Base-by-base conservation (phyloP, 2,797 vertebrate species). In the Diglossa cyanea region DNA sequence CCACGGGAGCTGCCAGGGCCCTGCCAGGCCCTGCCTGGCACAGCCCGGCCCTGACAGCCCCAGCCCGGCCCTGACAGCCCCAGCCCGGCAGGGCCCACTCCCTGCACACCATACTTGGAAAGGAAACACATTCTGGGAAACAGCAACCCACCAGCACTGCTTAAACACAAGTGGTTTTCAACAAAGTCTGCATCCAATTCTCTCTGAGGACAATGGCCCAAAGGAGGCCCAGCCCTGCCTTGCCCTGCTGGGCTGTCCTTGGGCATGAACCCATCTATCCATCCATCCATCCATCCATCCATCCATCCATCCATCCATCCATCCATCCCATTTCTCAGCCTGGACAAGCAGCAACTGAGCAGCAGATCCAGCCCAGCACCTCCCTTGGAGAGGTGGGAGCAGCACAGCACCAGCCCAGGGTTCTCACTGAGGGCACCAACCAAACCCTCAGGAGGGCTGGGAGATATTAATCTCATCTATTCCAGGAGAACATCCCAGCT, bases 381-480 rank as follows among this genome's bases (percentile, higher is more conserved):
- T 12, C 37, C 47, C 67, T 37, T 5, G 33, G 13, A 45, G 26
- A n/a, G 6, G 1, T 3, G 40, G 44, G 23, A 75, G 44, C 85
- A 50, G 65, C 68, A 44, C 45, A 39, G 44, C 45, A 11, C 39
- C 78, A 53, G 37, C 51, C 42, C 31, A 25, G 61, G 7, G 3
- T 10, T 28, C 18, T 45, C 44, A 5, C 21, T 21, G 45, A 8
- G 21, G 0, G 1, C 30, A 14, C 1, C 6, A 11, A 2, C 30
- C 25, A 23, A 7, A 39, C 33, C 24, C 71, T 50, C 21, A 1
- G 35, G 13, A 33, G 18, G 13, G 8, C 0, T 31, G 33, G 9
- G 28, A 19, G 26, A 5, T 3, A 6, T 7, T 19, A 9, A 39
- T 60, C 25, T 26, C 33, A 20, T 7, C 0, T 13, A 28, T 7